phyloP scores from a whole-genome alignment of 2,113 vertebrate species.

The Terrapene triunguis region DNA sequence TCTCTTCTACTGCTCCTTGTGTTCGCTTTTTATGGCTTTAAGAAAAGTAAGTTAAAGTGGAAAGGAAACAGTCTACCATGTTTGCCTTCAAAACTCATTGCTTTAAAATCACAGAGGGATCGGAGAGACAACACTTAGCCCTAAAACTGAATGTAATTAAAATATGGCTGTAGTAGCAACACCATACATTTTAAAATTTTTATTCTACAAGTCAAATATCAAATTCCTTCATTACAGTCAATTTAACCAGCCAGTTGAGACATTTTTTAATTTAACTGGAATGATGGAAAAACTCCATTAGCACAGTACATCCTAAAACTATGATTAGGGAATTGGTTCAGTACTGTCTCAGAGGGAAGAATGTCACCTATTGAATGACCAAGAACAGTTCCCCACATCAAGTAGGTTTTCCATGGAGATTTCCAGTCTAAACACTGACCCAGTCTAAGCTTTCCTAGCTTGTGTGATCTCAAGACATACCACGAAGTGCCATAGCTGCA shows the following conservation, averaged over 20 bases:
- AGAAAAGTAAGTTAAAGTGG: neutral
- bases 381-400: neutral
- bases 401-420: neutral
- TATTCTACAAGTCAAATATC: neutral
- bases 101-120: neutral
- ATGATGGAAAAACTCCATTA: neutral
- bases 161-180: neutral
- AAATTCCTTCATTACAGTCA: neutral
- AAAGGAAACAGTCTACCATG: neutral
- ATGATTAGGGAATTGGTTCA: neutral
- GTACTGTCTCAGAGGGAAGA: neutral
- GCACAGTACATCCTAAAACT: neutral
- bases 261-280: neutral
- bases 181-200: neutral
- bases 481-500: neutral
- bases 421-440: neutral
- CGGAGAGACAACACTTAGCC: neutral
- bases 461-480: neutral
- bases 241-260: neutral
- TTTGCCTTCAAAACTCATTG: neutral
- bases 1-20: neutral
- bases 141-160: neutral
- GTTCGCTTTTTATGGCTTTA: neutral
- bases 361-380: neutral
- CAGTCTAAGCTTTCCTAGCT: neutral